Evolutionary conservation across 2,797 vertebrate species (phyloP).

Genomic region (Sebastes alutus): DNA sequence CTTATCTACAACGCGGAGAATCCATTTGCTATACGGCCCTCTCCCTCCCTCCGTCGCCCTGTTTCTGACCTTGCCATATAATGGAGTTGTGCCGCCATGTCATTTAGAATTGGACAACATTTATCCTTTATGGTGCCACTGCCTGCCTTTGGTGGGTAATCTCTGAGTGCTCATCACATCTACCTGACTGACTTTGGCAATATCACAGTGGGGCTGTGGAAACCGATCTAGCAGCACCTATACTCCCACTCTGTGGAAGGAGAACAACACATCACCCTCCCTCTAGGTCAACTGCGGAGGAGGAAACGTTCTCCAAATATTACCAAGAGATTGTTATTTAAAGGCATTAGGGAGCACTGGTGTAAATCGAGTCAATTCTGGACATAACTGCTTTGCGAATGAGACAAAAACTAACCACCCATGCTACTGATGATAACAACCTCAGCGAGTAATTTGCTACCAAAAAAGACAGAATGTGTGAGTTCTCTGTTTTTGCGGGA

Average conservation of each 20-base stretch:
- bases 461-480: neutral
- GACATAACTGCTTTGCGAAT: slow-evolving; percentile 14
- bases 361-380: slow-evolving; percentile 24
- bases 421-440: neutral
- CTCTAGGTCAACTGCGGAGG: slow-evolving; percentile 18
- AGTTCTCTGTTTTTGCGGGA: neutral
- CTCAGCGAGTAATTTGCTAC: slow-evolving; percentile 6
- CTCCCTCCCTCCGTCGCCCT: slow-evolving; percentile 34
- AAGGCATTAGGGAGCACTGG: slow-evolving; percentile 1
- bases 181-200: slow-evolving; percentile 59
- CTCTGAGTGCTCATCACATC: slow-evolving; percentile 60
- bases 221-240: slow-evolving; percentile 17
- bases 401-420: slow-evolving; percentile 26
- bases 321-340: slow-evolving; percentile 32
- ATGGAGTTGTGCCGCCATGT: slow-evolving; percentile 61
- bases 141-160: slow-evolving; percentile 49
- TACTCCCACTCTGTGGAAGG: slow-evolving; percentile 30
- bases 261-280: slow-evolving; percentile 13
- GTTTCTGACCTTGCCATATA: slow-evolving; percentile 70
- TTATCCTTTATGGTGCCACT: slow-evolving; percentile 57
- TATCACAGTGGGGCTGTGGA: slow-evolving; percentile 32
- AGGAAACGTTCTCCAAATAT: slow-evolving; percentile 19
- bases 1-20: slow-evolving; percentile 58
- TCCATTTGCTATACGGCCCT: slow-evolving; percentile 44
- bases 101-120: slow-evolving; percentile 69